These are phyloP conservation scores for Ancistrus triradiatus DNA, from an alignment of 2,113 vertebrate species.

Conservation along the genomic window DNA sequence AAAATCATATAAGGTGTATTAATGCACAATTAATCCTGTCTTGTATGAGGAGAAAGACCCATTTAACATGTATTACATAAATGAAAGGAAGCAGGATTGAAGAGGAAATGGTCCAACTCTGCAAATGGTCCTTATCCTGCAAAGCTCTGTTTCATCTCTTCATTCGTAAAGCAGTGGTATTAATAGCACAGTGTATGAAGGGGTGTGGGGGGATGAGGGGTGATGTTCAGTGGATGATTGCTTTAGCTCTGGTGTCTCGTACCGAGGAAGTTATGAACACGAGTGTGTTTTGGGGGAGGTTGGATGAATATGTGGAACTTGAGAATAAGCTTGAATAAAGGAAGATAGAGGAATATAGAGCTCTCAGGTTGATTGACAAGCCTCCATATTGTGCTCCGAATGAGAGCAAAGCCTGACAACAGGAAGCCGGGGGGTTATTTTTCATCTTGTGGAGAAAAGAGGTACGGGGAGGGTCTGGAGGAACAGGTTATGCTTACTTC, in stretches of 20 bases:
- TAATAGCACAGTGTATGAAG: not conserved
- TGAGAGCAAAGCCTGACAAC: not conserved
- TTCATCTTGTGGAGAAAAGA: not conserved
- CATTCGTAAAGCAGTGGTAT: conserved; percentile 11
- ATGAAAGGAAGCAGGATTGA: not conserved
- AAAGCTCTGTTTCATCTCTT: conserved; percentile 5
- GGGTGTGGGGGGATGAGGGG: not conserved
- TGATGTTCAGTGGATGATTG: not conserved
- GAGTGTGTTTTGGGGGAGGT: not conserved
- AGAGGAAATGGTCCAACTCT: not conserved
- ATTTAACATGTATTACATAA: no score
- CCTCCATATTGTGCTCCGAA: not conserved
- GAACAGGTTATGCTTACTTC: conserved; percentile 81
- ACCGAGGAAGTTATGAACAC: not conserved
- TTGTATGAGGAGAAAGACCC: no score
- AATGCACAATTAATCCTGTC: no score
- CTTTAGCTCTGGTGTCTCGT: not conserved
- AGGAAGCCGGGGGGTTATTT: conserved; percentile 13
- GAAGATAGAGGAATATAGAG: no score
- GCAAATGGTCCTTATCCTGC: not conserved
- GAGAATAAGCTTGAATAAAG: not conserved
- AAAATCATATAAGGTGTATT: no score
- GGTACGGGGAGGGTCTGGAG: not conserved
- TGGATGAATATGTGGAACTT: conserved; percentile 3
- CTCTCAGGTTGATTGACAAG: not conserved